Evolutionary conservation across 2,888 invertebrate species (phyloP).

Genomic region (Scaptomyza polygonia): DNA sequence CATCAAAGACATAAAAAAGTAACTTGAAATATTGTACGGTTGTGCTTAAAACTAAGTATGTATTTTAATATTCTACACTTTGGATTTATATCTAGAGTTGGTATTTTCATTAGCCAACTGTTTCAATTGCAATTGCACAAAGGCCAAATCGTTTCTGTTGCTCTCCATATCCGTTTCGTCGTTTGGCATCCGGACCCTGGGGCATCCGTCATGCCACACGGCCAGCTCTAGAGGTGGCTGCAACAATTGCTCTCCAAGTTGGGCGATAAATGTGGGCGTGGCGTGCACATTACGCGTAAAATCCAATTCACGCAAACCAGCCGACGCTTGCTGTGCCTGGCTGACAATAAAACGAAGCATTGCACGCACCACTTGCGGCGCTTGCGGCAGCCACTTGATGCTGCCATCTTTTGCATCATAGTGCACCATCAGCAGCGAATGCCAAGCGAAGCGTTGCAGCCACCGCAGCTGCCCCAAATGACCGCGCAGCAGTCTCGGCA

Average conservation of each 20-base stretch:
- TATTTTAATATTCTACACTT: neutral
- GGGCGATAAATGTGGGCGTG: conserved; percentile 62
- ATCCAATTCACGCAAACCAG: conserved; percentile 65
- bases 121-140: conserved; percentile 60
- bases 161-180: conserved; percentile 15
- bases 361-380: conserved; percentile 56
- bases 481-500: conserved; percentile 43
- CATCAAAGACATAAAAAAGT: neutral
- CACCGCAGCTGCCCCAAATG: conserved; percentile 45
- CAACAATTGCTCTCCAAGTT: conserved; percentile 45
- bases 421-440: conserved; percentile 63
- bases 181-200: conserved; percentile 28
- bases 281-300: conserved; percentile 68
- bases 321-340: conserved; percentile 44
- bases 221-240: conserved; percentile 9
- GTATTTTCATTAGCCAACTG: conserved; percentile 41
- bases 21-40: neutral
- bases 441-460: conserved; percentile 63
- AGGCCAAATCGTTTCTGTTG: conserved; percentile 54
- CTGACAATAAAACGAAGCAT: conserved; percentile 56
- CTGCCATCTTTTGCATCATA: conserved; percentile 57
- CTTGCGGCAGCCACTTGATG: conserved; percentile 68
- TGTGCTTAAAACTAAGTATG: neutral
- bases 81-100: neutral
- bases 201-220: conserved; percentile 58